A percentile compares a stretch with the other conserved stretches of the same genome.
These are phyloP conservation scores for Cheilosia pagana DNA, from an alignment of 2,888 invertebrate genomes.

Conservation along the genomic window DNA sequence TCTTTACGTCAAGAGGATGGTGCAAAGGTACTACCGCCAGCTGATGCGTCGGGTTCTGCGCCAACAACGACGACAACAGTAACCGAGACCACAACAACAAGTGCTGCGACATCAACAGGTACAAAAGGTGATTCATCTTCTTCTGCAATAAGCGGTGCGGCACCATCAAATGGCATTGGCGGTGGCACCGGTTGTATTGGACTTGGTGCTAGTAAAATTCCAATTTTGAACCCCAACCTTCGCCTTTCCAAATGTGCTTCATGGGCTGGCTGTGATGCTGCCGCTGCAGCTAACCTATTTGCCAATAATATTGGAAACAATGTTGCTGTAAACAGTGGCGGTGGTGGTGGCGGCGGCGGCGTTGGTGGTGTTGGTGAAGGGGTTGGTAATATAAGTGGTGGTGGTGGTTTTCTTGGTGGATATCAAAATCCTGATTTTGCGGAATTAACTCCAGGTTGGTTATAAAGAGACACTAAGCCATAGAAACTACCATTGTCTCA, in stretches of 20 bases:
- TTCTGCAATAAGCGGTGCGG: conserved; percentile 63
- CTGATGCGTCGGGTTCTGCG: conserved; percentile 35
- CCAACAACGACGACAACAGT: conserved; percentile 60
- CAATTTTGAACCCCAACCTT: conserved; percentile 85
- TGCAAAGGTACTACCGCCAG: background rate
- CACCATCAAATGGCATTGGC: conserved; percentile 52
- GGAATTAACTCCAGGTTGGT: conserved; percentile 86
- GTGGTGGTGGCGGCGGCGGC: conserved; percentile 8
- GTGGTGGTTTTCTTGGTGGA: conserved; percentile 78
- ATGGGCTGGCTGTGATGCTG: conserved; percentile 86
- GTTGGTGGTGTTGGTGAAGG: conserved; percentile 33
- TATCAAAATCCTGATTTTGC: conserved; percentile 81
- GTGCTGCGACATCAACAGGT: conserved; percentile 48
- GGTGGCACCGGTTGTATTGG: conserved; percentile 52
- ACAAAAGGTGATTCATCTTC: conserved; percentile 69
- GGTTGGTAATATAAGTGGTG: conserved; percentile 76
- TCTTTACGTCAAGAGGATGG: conserved; percentile 32
- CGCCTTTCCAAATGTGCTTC: conserved; percentile 89
- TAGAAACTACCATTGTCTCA: conserved; percentile 25
- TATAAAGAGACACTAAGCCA: conserved; percentile 39
- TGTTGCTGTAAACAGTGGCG: conserved; percentile 14
- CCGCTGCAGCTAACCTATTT: conserved; percentile 77
- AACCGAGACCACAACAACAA: conserved; percentile 61
- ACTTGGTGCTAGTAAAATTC: conserved; percentile 86
- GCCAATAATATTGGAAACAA: conserved; percentile 79